These are phyloP conservation scores for Odontomyia ornata DNA, from an alignment of 2,888 invertebrate genomes.

Conservation along the genomic window DNA sequence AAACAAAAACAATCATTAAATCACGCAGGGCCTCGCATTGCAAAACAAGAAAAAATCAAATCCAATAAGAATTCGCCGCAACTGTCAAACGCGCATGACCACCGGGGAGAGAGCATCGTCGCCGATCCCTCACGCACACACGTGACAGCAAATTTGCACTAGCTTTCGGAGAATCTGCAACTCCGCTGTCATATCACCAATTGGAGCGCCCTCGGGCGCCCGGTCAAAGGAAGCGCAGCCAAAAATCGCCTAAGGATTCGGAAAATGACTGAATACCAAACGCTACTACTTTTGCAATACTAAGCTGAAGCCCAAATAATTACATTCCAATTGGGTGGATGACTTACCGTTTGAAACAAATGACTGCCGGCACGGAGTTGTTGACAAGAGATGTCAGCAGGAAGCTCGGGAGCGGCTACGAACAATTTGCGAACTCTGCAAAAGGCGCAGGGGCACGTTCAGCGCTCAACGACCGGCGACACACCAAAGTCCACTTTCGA, in stretches of 20 bases:
- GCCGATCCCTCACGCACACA: constrained; percentile 9
- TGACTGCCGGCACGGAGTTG: background rate
- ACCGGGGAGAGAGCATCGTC: constrained; percentile 20
- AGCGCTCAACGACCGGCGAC: background rate
- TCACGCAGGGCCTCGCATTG: constrained; percentile 11
- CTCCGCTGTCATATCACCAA: background rate
- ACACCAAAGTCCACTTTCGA: background rate
- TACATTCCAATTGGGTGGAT: background rate
- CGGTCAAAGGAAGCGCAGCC: too few relatives aligned
- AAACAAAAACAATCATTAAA: constrained; percentile 42
- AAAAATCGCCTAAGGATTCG: too few relatives aligned
- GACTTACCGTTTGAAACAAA: background rate
- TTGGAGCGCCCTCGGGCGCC: background rate
- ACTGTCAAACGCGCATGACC: constrained; percentile 3
- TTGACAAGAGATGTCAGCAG: background rate
- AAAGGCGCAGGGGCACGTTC: background rate
- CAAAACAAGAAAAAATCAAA: background rate
- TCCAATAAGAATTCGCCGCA: constrained; percentile 31
- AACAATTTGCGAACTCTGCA: background rate
- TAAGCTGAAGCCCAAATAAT: background rate
- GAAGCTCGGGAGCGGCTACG: background rate
- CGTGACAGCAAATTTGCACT: background rate
- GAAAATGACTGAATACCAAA: too few relatives aligned
- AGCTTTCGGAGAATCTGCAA: background rate
- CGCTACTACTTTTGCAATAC: too few relatives aligned